These are phyloP conservation scores for Meda fulgida DNA, from an alignment of 2,797 vertebrate genomes.

Conservation along the genomic window DNA sequence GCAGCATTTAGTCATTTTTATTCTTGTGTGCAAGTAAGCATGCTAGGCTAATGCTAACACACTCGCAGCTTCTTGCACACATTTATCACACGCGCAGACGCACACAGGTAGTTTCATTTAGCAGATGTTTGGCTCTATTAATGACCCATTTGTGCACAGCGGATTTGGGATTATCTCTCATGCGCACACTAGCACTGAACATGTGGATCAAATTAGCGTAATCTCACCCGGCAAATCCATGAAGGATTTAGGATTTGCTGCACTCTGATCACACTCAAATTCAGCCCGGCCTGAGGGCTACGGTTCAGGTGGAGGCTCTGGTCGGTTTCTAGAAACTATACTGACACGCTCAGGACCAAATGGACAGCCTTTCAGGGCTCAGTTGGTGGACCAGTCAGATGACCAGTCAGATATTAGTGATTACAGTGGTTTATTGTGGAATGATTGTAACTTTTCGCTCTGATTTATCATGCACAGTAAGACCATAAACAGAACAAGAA, in stretches of 20 bases:
- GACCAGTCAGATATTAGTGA: not conserved
- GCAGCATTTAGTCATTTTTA: constrained; percentile 32
- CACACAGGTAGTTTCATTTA: constrained; percentile 51
- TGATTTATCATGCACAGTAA: no score
- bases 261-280: constrained; percentile 60
- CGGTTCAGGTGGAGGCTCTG: not conserved
- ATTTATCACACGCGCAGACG: constrained; percentile 17
- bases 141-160: constrained; percentile 57
- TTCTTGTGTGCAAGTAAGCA: not conserved
- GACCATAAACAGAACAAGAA: no score
- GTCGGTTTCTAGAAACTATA: not conserved
- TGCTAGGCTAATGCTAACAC: constrained; percentile 37
- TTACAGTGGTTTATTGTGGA: not conserved
- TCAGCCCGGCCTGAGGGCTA: not conserved
- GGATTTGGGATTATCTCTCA: constrained; percentile 69
- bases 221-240: constrained; percentile 69
- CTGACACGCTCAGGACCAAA: not conserved
- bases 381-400: not conserved
- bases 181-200: constrained; percentile 65
- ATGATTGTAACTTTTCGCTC: no score
- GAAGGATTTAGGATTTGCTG: constrained; percentile 71
- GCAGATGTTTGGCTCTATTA: constrained; percentile 51
- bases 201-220: constrained; percentile 72
- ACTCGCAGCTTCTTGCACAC: not conserved
- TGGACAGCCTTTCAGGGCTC: not conserved